phyloP scores from a whole-genome alignment of 2,888 invertebrate species.

The Rhodophaea formosa region DNA sequence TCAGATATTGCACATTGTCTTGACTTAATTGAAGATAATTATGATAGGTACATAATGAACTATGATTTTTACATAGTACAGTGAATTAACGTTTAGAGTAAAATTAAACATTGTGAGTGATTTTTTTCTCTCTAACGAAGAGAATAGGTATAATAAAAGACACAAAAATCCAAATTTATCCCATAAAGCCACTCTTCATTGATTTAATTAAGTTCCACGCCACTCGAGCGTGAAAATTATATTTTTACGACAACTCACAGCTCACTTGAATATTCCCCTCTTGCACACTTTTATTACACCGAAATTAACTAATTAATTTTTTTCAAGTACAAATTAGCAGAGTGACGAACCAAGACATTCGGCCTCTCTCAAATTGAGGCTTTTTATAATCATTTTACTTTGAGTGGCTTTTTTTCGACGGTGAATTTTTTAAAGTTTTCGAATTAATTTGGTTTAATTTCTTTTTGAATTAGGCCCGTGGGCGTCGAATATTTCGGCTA shows the following conservation, averaged over 20 bases:
- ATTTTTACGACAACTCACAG: conserved; percentile 11
- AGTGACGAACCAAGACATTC: conserved; percentile 51
- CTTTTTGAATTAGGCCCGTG: conserved; percentile 17
- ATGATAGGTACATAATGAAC: no score
- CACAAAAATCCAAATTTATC: neutral
- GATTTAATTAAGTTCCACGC: conserved; percentile 11
- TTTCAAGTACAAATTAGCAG: conserved; percentile 53
- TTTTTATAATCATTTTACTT: conserved; percentile 61
- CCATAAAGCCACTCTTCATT: neutral
- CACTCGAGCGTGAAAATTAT: conserved; percentile 33
- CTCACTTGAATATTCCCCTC: conserved; percentile 4
- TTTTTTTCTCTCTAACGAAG: no score
- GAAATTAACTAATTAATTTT: conserved; percentile 70
- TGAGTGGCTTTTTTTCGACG: conserved; percentile 20
- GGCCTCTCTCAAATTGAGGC: conserved; percentile 57
- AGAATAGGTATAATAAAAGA: neutral
- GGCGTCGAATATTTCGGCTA: neutral
- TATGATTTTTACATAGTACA: no score
- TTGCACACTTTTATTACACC: conserved; percentile 50
- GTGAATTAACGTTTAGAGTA: no score
- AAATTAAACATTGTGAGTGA: no score
- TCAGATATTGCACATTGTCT: no score
- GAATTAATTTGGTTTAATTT: conserved; percentile 24
- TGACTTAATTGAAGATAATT: no score
- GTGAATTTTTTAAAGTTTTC: conserved; percentile 11